Evolutionary conservation across 2,113 vertebrate genomes (phyloP).

Genomic region (Tauraco erythrolophus): DNA sequence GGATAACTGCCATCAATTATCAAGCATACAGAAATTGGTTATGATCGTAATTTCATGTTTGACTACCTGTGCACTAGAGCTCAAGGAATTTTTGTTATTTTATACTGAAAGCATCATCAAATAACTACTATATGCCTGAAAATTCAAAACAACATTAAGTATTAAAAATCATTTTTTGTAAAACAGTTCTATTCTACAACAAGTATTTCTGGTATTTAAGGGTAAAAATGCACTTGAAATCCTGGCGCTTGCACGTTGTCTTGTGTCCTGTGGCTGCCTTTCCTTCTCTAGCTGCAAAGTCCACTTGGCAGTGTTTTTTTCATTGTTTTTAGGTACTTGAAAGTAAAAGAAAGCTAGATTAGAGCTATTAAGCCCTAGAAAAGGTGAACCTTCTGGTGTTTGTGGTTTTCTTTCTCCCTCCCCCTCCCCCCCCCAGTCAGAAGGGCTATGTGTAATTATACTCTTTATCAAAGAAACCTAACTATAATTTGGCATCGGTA

Average conservation of each 20-base stretch:
- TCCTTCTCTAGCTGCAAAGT: neutral
- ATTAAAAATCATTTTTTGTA: neutral
- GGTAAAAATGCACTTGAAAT: neutral
- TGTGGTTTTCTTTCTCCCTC: neutral
- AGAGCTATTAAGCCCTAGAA: neutral
- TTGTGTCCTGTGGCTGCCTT: neutral
- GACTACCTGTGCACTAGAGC: neutral
- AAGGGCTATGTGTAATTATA: slow-evolving; percentile 29
- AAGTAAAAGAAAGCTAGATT: slow-evolving; percentile 44
- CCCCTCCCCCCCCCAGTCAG: neutral
- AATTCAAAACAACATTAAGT: slow-evolving; percentile 8
- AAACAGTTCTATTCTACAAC: neutral
- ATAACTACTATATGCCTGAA: slow-evolving; percentile 25
- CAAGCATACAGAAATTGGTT: neutral
- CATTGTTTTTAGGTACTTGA: neutral
- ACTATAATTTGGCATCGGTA: slow-evolving; percentile 59
- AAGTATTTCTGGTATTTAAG: neutral
- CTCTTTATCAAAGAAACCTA: slow-evolving; percentile 23
- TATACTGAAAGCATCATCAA: slow-evolving; percentile 12
- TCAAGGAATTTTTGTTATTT: slow-evolving; percentile 4
- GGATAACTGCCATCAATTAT: neutral
- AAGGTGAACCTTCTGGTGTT: neutral
- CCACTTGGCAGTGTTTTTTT: neutral
- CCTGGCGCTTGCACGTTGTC: neutral
- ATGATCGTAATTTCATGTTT: neutral